phyloP scores from a whole-genome alignment of 2,113 vertebrate genomes.

The Pituophis catenifer region DNA sequence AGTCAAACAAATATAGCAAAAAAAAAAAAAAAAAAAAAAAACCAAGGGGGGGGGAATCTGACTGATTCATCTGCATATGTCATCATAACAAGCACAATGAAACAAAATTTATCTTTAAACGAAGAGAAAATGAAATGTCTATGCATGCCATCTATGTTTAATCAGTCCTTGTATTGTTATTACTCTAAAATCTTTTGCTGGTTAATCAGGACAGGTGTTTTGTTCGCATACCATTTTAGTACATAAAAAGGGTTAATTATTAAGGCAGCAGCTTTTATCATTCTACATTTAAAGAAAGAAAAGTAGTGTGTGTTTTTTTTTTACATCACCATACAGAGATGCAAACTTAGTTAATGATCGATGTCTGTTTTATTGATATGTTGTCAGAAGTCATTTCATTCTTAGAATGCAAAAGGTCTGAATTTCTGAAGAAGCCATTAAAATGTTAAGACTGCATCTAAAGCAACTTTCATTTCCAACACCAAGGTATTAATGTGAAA shows the following conservation, averaged over 20 bases:
- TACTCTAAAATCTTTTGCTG: background rate
- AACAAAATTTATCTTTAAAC: background rate
- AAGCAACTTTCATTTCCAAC: background rate
- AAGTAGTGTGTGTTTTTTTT: background rate
- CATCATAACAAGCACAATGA: background rate
- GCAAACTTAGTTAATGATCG: no score
- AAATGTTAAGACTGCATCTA: background rate
- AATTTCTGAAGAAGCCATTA: background rate
- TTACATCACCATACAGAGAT: background rate
- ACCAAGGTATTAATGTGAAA: background rate
- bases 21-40: background rate
- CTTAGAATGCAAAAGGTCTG: background rate
- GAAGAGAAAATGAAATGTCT: background rate
- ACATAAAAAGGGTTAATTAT: background rate
- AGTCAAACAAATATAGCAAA: background rate
- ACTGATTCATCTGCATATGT: background rate
- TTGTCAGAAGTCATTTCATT: background rate
- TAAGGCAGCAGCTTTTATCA: background rate
- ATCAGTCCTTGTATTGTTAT: background rate
- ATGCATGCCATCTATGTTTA: background rate
- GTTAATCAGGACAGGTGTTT: background rate
- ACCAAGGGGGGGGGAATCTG: background rate
- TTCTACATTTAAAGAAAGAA: background rate
- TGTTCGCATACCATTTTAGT: background rate
- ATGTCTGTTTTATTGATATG: background rate